phyloP scores from a whole-genome alignment of 2,888 invertebrate genomes.

The Philhelius pedissequus region DNA sequence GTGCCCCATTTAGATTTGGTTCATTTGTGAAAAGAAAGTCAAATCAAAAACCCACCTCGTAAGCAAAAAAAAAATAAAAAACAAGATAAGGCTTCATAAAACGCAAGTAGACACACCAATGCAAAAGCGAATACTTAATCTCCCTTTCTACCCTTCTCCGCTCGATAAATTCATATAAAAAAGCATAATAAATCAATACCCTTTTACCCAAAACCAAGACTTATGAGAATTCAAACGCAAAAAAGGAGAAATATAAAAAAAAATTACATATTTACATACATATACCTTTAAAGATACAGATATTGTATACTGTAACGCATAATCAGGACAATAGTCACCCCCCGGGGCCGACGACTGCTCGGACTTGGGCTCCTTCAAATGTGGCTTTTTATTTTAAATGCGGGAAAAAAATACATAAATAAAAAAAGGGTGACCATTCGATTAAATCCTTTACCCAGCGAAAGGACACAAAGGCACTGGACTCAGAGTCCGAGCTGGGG shows the following conservation, averaged over 20 bases:
- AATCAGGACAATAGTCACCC: constrained; percentile 64
- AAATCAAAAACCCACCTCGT: neutral
- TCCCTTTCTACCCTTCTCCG: neutral
- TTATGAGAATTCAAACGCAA: constrained; percentile 40
- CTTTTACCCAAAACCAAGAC: constrained; percentile 11
- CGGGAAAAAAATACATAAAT: constrained; percentile 54
- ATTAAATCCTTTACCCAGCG: constrained; percentile 66
- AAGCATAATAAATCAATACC: constrained; percentile 54
- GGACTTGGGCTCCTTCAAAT: constrained; percentile 50
- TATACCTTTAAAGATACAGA: neutral
- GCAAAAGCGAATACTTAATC: neutral
- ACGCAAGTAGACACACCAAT: neutral
- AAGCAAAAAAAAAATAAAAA: no score
- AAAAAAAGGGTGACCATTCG: constrained; percentile 68
- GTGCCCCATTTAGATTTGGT: neutral
- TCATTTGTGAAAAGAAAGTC: neutral
- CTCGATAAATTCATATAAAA: constrained; percentile 37
- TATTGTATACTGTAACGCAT: constrained; percentile 47
- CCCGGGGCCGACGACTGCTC: constrained; percentile 14
- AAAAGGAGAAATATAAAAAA: constrained; percentile 20
- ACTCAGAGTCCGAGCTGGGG: neutral
- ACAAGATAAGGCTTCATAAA: neutral
- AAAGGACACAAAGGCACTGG: constrained; percentile 43
- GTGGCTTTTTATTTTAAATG: constrained; percentile 65
- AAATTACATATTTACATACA: constrained; percentile 29